Base-by-base conservation (phyloP, 1,140 invertebrate species). In the Conus betulinus region DNA sequence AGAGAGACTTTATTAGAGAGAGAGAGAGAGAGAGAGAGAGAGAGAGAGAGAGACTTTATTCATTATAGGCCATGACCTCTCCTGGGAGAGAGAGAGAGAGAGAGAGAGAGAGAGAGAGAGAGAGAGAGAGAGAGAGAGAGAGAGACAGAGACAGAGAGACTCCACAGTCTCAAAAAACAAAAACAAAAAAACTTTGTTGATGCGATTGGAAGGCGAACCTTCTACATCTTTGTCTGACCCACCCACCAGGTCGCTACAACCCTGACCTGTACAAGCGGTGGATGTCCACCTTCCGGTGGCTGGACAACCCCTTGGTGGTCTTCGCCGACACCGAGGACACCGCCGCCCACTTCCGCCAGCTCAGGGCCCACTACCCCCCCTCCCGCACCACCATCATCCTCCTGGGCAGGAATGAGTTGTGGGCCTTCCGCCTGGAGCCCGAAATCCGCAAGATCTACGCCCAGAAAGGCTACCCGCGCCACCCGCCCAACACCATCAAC, bases 401-500 rank as follows among this genome's bases (percentile, higher is more conserved):
- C 23, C 81, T 94, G 0, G n/a, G 91, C 7, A 87, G 91, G 81
- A 76, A 91, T n/a, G 81, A 91, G 23, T 88, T 94, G 27, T 93
- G 93, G 92, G 88, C 93, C 25, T 94, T 94, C 89, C 23, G 60
- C 27, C 82, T 93, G 55, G 79, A 84, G 15, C 10, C 78, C 20
- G 55, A 87, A 88, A 93, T 94, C 11, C 55, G 76, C 52, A 27
- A 89, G 13, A 92, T 94, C 23, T 94, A 89, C 82, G 39, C 87
- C 13, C 90, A 92, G 55, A 90, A 89, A 15, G 87, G 85, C 53
- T 94, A 93, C 76, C 93, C 93, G 13, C 87, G 91, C 25, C 88
- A 92, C 87, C 55, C 67, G 2, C 93, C 93, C 27, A 93, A 93
- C 85, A 93, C 92, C 13, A 91, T 93, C 15, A 84, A 90, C 23